Conservation (phyloP, 2,113 vertebrate species). For the Stegastes partitus region DNA sequence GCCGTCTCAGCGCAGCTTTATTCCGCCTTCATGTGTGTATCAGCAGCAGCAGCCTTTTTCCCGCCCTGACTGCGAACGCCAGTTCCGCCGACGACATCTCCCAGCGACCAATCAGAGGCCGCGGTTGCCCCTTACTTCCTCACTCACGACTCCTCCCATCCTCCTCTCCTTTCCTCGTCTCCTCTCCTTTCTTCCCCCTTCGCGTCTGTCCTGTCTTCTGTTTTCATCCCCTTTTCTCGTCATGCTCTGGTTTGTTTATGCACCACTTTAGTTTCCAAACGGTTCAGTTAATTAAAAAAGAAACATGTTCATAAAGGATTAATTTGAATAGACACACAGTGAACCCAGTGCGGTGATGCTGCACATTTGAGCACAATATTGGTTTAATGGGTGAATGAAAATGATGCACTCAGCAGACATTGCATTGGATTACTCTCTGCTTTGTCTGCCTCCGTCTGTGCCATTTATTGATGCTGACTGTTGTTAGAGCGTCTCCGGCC, state of each 20-base stretch:
- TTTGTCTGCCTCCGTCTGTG: slow-evolving; percentile 3
- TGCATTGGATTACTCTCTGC: background rate
- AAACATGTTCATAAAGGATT: no score
- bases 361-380: no score
- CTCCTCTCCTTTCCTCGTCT: no score
- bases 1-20: background rate
- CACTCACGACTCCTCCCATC: background rate
- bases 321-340: background rate
- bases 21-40: background rate
- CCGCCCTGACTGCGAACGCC: slow-evolving; percentile 42
- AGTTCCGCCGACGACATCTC: slow-evolving; percentile 60
- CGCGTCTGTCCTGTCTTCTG: background rate
- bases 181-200: no score
- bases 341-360: background rate
- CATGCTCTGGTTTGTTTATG: no score
- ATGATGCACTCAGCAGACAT: background rate
- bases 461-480: slow-evolving; percentile 4
- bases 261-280: no score
- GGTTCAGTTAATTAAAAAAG: no score
- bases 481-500: slow-evolving; percentile 4
- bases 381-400: no score
- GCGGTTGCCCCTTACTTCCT: background rate
- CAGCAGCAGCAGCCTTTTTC: slow-evolving; percentile 14
- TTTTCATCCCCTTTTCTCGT: background rate
- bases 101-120: slow-evolving; percentile 49